Evolutionary conservation across 1,140 invertebrate genomes (phyloP).

Genomic region (Heliothis virescens): DNA sequence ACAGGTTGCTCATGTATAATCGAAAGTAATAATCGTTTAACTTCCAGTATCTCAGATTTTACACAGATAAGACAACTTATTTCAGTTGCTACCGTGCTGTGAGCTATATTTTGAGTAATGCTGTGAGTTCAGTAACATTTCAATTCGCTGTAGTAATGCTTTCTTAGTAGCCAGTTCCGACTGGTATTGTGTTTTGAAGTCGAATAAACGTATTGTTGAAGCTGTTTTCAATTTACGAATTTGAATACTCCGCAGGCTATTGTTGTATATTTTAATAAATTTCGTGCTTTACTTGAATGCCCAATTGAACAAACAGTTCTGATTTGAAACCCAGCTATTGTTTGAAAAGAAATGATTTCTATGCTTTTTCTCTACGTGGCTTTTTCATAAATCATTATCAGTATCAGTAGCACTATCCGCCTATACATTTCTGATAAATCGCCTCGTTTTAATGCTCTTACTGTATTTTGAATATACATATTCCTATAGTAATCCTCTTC

Average conservation of each 20-base stretch:
- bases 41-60: conserved; percentile 39
- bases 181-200: conserved; percentile 28
- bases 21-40: conserved; percentile 44
- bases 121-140: conserved; percentile 28
- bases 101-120: conserved; percentile 35
- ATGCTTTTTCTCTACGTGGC: not conserved
- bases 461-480: not conserved
- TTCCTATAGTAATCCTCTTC: not conserved
- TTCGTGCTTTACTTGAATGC: conserved; percentile 23
- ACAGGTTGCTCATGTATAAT: conserved; percentile 47
- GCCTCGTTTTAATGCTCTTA: not conserved
- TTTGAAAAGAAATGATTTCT: conserved; percentile 1
- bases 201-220: conserved; percentile 19
- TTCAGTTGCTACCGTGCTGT: conserved; percentile 37
- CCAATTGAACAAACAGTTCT: conserved; percentile 12
- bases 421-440: not conserved
- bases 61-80: conserved; percentile 44
- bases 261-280: conserved; percentile 37
- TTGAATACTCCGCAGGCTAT: conserved; percentile 10
- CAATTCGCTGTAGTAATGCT: conserved; percentile 32
- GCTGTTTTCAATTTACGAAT: conserved; percentile 29
- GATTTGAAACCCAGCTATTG: conserved; percentile 19
- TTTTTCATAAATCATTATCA: not conserved
- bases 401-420: not conserved
- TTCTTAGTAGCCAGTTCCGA: conserved; percentile 15